These are phyloP conservation scores for Cerastis rubricosa DNA, from an alignment of 2,888 invertebrate species.

Conservation along the genomic window DNA sequence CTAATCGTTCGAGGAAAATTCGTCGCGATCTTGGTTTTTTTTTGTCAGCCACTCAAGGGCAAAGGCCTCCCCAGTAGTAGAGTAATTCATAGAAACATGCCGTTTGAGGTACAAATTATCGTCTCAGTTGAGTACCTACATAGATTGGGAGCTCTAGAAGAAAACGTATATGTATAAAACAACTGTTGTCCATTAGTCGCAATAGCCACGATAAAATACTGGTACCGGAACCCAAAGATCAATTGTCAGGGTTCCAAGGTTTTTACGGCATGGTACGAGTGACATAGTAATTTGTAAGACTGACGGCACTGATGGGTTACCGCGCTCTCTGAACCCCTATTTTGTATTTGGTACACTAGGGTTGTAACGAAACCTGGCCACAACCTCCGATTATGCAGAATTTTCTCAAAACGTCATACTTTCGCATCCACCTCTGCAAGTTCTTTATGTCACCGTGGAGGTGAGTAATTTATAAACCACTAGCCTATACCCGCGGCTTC, in stretches of 20 bases:
- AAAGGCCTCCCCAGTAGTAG: no score
- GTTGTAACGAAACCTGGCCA: background rate
- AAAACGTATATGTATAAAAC: no score
- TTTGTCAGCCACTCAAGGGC: no score
- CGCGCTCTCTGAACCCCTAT: background rate
- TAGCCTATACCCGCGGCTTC: background rate
- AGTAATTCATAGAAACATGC: no score
- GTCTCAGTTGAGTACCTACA: no score
- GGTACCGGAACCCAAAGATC: background rate
- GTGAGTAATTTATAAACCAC: background rate
- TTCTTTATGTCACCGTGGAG: background rate
- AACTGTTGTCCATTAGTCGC: background rate
- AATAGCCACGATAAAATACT: background rate
- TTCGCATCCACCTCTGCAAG: background rate
- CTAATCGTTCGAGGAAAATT: background rate
- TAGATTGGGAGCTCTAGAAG: no score
- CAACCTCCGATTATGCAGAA: background rate
- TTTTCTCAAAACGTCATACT: background rate
- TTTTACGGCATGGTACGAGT: conserved; percentile 5
- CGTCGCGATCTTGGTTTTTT: no score
- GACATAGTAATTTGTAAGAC: conserved; percentile 23
- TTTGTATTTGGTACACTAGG: conserved; percentile 15
- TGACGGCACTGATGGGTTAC: conserved; percentile 14
- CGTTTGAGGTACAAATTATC: no score
- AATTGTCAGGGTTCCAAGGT: background rate